Evolutionary conservation across 2,113 vertebrate genomes (phyloP), one percentile per base, ranked within the genome.

Genomic region (Phalacrocorax pelagicus): DNA sequence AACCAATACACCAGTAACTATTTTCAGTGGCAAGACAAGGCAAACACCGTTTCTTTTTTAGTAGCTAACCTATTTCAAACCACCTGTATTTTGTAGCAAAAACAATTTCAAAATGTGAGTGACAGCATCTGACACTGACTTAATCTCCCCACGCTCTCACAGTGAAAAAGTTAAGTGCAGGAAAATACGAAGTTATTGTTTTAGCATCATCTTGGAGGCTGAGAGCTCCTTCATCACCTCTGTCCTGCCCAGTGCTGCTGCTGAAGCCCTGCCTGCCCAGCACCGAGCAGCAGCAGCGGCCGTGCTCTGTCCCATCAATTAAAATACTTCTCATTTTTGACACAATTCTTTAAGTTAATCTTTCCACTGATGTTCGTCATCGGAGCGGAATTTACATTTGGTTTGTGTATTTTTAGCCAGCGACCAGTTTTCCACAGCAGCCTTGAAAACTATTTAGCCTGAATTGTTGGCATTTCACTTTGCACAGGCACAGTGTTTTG

Each of bases 261-360:
- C 74, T 34, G 46, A 34, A 19, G 67, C 62, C 38, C 79, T 84
- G 63, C 79, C 84, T 36, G 40, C 18, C 58, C 58, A 16, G 67
- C 67, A 15, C 24, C 7, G 16, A 4, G 30, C 91, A 21, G 79
- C 79, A 18, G 79, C 79, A 54, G 38, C 66, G 26, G 38, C 67
- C 52, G 0, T 3, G 49, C 86, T 90, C 90, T 92, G 91, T 19
- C 67, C 86, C 15, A 5, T 81, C 80, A 79, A 4, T 93, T 92
- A 86, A 96, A 96, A 95, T 97, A 21, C 61, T 71, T 95, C 86
- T 94, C 92, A 95, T 96, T 95, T 94, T 90, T 94, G 83, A 88
- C 86, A 92, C 86, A 79, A 75, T 87, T 87, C 94, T 89, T 85
- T 17, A 61, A 89, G 73, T 92, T 91, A 29, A 57, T 86, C 89